phyloP scores from a whole-genome alignment of 2,888 invertebrate species.

The Diloba caeruleocephala region DNA sequence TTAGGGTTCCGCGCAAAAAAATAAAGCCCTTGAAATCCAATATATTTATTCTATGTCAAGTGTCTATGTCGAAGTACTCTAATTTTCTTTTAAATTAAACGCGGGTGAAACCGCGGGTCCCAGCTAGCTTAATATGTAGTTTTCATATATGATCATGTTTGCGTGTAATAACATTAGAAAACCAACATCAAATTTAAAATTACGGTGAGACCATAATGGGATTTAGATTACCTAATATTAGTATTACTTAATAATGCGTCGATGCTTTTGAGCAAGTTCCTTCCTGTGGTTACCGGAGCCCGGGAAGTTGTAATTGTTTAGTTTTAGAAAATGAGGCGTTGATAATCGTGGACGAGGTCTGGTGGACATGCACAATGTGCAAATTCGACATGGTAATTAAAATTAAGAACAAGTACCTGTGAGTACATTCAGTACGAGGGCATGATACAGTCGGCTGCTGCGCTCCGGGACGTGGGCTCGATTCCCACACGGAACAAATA shows the following conservation, averaged over 20 bases:
- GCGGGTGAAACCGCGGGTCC: too few relatives aligned
- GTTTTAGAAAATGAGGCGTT: slow-evolving; percentile 57
- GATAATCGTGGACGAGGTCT: slow-evolving; percentile 58
- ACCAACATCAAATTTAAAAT: slow-evolving; percentile 5
- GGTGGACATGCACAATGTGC: slow-evolving; percentile 49
- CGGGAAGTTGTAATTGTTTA: slow-evolving; percentile 60
- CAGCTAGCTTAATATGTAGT: slow-evolving; percentile 4
- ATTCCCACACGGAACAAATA: too few relatives aligned
- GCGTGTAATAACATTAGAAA: slow-evolving; percentile 44
- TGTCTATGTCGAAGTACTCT: too few relatives aligned
- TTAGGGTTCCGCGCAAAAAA: too few relatives aligned
- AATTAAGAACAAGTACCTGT: slow-evolving; percentile 39
- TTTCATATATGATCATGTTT: slow-evolving; percentile 16
- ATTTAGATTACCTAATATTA: slow-evolving; percentile 25
- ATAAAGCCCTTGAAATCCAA: too few relatives aligned
- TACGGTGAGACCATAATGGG: slow-evolving; percentile 5
- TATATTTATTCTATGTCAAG: too few relatives aligned
- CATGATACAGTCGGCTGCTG: slow-evolving; percentile 1
- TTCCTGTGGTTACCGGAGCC: slow-evolving; percentile 53
- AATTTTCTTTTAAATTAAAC: too few relatives aligned
- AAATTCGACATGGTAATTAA: slow-evolving; percentile 40
- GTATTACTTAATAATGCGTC: slow-evolving; percentile 19
- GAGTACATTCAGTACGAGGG: slow-evolving; percentile 2
- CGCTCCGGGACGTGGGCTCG: too few relatives aligned
- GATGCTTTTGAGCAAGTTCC: slow-evolving; percentile 46